A percentile compares a stretch with the other conserved stretches of the same genome.
phyloP scores from a whole-genome alignment of 1,140 invertebrate genomes.

The Protaetia brevitarsis region DNA sequence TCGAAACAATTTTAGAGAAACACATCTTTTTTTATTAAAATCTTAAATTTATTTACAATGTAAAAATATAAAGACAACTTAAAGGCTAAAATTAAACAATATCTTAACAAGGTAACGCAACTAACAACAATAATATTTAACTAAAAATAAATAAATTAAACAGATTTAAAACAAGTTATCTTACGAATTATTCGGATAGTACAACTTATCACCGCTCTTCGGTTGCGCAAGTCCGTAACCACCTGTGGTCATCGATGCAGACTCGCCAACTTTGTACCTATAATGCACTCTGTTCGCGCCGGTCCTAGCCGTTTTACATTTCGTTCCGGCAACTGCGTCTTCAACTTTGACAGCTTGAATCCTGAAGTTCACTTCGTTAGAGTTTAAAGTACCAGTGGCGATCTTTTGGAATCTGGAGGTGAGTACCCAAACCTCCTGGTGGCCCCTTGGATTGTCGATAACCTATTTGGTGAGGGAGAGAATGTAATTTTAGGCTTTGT shows the following conservation, averaged over 20 bases:
- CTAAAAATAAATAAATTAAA: slow-evolving; percentile 3
- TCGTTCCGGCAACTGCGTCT: slow-evolving; percentile 52
- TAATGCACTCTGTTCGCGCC: background rate
- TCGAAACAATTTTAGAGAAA: too few relatives aligned
- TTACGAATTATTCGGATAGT: background rate
- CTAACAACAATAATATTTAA: too few relatives aligned
- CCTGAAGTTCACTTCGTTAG: slow-evolving; percentile 64
- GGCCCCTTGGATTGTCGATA: slow-evolving; percentile 54
- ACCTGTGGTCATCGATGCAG: background rate
- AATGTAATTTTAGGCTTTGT: background rate
- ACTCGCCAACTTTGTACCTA: background rate
- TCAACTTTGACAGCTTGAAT: slow-evolving; percentile 56
- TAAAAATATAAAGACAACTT: too few relatives aligned
- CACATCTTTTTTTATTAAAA: too few relatives aligned
- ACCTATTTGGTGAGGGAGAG: slow-evolving; percentile 50
- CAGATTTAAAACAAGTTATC: background rate
- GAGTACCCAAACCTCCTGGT: slow-evolving; percentile 66
- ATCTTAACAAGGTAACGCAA: too few relatives aligned
- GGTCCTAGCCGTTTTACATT: slow-evolving; percentile 28
- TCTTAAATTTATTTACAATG: too few relatives aligned
- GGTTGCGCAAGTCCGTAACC: background rate
- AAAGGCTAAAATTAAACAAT: too few relatives aligned
- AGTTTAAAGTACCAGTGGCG: slow-evolving; percentile 55
- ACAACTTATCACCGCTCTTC: background rate
- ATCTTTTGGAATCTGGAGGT: slow-evolving; percentile 67